Base-by-base conservation (phyloP, 2,888 invertebrate species). In the Sphaeridia pumilis region DNA sequence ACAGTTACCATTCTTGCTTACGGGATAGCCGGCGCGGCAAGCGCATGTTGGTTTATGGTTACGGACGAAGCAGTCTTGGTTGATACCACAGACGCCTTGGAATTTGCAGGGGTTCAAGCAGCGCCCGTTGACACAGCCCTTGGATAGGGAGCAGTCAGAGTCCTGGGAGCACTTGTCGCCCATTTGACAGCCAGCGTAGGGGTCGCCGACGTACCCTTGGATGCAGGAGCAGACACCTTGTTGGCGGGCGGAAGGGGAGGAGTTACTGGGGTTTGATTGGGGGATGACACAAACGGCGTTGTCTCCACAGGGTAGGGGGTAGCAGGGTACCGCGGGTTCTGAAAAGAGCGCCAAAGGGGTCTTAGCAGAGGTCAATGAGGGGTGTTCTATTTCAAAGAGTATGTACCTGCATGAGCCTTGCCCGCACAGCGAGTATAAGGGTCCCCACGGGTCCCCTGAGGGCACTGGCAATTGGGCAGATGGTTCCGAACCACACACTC, bases 121-220 rank as follows among this genome's bases (percentile, higher is more conserved):
- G 27, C 66, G 63, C 25, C 65, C 65, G 26, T 61, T 64, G 38
- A 69, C 59, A 53, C 70, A 70, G 24, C 69, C 68, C 46, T 47
- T 54, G 67, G 82, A 80, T 14, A 79, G 69, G 38, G 76, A 76
- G 42, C 87, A 87, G 66, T 87, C 86, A 1, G 81, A 79, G 69
- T 84, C 85, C 12, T 81, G 79, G 46, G 84, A 81, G 68, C 86
- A 87, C n/a, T 52, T 54, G 22, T 55, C 54, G 74, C 87, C 85
- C 35, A 86, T 85, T 58, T 84, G 76, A 70, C 87, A 87, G 46
- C 84, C 83, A 26, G 81, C 80, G 64, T 84, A 86, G 21, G 88
- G 87, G 70, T 85, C 84, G 36, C 87, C 87, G 63, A 80, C 81
- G 68, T 17, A 50, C 5, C 50, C 50, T 12, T 26, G n/a, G 14